Conservation (phyloP, 2,797 vertebrate species). For the Falco rusticolus region DNA sequence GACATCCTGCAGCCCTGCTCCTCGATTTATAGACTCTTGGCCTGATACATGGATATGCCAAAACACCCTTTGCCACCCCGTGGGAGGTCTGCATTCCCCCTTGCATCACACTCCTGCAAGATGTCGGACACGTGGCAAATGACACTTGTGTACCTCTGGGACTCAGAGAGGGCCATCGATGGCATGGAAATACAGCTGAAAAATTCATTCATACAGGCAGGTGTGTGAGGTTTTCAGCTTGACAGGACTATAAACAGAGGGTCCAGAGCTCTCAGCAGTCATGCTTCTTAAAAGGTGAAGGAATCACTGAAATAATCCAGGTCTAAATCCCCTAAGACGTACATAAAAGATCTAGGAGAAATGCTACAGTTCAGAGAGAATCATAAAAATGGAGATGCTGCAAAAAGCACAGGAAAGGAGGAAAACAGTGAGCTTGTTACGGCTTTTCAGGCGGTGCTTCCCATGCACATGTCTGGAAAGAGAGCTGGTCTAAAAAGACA, state of each 20-base stretch:
- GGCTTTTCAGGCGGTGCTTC: background rate
- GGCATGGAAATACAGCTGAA: background rate
- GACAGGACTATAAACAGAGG: background rate
- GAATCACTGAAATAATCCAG: background rate
- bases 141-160: background rate
- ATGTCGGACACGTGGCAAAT: background rate
- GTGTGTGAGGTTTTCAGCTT: background rate
- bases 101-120: background rate
- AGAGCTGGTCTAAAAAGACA: background rate
- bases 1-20: background rate
- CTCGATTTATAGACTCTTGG: background rate
- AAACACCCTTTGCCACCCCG: fast-evolving
- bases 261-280: background rate
- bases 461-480: background rate
- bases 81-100: background rate
- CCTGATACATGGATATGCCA: background rate
- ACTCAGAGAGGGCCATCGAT: background rate
- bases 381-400: background rate
- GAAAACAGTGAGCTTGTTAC: background rate
- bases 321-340: background rate
- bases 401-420: background rate
- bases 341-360: background rate
- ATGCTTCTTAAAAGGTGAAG: background rate
- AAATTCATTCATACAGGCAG: background rate
- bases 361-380: background rate